Conservation (phyloP, 2,797 vertebrate species). For the Neomorphus geoffroyi region DNA sequence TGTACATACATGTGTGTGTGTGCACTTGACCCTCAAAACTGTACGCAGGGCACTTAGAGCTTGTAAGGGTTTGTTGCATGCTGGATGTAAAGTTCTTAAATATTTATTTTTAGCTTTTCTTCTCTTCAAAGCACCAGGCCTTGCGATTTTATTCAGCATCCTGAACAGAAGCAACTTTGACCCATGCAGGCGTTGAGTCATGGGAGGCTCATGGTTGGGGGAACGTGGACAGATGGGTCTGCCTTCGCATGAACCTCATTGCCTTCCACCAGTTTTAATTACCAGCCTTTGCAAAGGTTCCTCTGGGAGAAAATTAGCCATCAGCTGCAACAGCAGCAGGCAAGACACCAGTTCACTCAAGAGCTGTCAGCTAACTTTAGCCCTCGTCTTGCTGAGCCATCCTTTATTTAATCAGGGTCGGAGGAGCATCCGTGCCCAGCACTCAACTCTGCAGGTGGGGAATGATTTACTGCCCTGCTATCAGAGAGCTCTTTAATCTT, state of each 20-base stretch:
- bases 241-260: slow-evolving; percentile 19
- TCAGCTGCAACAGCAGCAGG: background rate
- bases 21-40: background rate
- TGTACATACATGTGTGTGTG: background rate
- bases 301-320: slow-evolving; percentile 49
- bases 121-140: background rate
- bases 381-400: background rate
- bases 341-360: slow-evolving; percentile 44
- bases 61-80: background rate
- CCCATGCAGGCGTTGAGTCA: background rate
- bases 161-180: background rate
- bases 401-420: slow-evolving; percentile 62
- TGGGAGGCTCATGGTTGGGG: background rate
- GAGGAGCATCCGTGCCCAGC: slow-evolving; percentile 14
- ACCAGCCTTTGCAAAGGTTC: slow-evolving; percentile 26
- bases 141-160: background rate
- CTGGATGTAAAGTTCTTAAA: background rate
- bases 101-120: background rate
- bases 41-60: background rate
- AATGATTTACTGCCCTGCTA: slow-evolving; percentile 60
- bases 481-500: slow-evolving; percentile 67
- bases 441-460: slow-evolving; percentile 40
- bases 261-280: slow-evolving; percentile 58
- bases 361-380: slow-evolving; percentile 42
- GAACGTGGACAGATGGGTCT: background rate